phyloP scores from a whole-genome alignment of 2,797 vertebrate species.

The Hemibagrus guttatus region DNA sequence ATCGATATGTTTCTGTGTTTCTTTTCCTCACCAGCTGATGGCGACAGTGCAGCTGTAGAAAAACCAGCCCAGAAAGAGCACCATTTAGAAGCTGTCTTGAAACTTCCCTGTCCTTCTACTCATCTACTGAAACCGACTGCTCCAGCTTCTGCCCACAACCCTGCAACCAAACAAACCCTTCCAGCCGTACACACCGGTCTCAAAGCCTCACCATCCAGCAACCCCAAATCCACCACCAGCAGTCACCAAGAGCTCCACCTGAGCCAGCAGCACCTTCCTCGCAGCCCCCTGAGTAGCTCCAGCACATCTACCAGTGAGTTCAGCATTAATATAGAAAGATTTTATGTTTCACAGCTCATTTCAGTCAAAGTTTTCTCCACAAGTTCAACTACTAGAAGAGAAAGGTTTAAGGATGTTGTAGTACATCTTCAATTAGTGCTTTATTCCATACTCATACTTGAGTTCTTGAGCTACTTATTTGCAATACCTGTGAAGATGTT shows the following conservation, averaged over 20 bases:
- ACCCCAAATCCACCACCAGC: slow-evolving; percentile 3
- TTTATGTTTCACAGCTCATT: neutral
- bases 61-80: slow-evolving; percentile 20
- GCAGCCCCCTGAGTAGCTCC: neutral
- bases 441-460: too few species aligned
- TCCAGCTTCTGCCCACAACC: neutral
- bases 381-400: neutral
- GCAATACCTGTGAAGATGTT: too few species aligned
- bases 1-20: neutral
- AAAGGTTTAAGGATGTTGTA: neutral
- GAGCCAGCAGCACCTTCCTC: neutral
- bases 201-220: slow-evolving; percentile 19
- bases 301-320: slow-evolving; percentile 14
- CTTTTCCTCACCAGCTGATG: slow-evolving; percentile 24
- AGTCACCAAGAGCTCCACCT: neutral
- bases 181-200: neutral
- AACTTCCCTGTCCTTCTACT: neutral
- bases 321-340: neutral
- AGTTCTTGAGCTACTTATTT: too few species aligned
- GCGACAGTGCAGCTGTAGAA: neutral
- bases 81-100: slow-evolving; percentile 6
- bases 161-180: slow-evolving; percentile 2
- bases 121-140: slow-evolving; percentile 16
- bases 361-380: neutral
- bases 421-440: neutral